A percentile compares a stretch with the other conserved stretches of the same genome.
Evolutionary conservation across 37 sponge, comb jelly and placozoan species (phyloP).

Genomic region (Cliona cf. orientalis): DNA sequence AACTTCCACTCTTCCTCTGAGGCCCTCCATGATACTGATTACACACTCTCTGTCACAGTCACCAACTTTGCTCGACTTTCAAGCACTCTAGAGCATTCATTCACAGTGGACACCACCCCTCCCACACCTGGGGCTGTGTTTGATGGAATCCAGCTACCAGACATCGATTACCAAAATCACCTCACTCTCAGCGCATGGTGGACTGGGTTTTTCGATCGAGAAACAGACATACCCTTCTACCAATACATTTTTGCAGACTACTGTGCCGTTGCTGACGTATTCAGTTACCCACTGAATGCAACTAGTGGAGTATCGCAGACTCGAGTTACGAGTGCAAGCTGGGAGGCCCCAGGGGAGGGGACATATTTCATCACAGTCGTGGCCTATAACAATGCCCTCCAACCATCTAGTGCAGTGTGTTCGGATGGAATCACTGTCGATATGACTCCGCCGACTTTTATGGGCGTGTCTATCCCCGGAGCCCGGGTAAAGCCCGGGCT

Average conservation of each 20-base stretch:
- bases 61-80: constrained; percentile 73
- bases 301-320: constrained; percentile 34
- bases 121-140: constrained; percentile 72
- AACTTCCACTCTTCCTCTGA: constrained; percentile 17
- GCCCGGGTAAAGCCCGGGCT: constrained; percentile 38
- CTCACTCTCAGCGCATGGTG: constrained; percentile 45
- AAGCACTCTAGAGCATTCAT: constrained; percentile 20
- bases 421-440: constrained; percentile 85
- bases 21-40: constrained; percentile 75
- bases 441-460: constrained; percentile 46
- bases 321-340: constrained; percentile 23
- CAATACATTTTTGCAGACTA: constrained; percentile 46
- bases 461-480: constrained; percentile 36
- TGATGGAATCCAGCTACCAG: constrained; percentile 43
- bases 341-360: constrained; percentile 59
- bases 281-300: constrained; percentile 34
- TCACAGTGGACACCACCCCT: constrained; percentile 86
- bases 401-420: constrained; percentile 66
- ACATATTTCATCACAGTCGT: constrained; percentile 72
- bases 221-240: constrained; percentile 67
- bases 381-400: constrained; percentile 67
- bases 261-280: constrained; percentile 38
- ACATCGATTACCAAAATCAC: constrained; percentile 66
- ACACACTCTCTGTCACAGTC: constrained; percentile 59
- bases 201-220: constrained; percentile 86